Evolutionary conservation across 2,888 invertebrate genomes (phyloP).

Genomic region (Hydriomena furcata): DNA sequence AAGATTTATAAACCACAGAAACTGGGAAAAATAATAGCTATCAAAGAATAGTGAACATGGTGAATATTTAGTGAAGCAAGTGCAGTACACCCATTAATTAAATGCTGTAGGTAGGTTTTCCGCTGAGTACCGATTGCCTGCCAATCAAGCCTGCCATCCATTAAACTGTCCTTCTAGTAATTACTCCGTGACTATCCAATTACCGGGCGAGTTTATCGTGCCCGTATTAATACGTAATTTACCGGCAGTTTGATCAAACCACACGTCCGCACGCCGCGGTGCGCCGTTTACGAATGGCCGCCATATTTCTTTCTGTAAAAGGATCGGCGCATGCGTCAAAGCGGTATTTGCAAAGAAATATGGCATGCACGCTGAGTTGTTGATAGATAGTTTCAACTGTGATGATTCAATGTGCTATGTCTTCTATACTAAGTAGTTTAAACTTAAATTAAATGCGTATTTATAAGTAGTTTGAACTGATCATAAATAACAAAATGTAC

Average conservation of each 20-base stretch:
- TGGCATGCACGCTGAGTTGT: conserved; percentile 14
- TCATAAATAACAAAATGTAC: background rate
- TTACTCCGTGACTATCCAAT: conserved; percentile 33
- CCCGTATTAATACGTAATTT: conserved; percentile 26
- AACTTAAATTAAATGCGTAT: too few relatives aligned
- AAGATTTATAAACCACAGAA: background rate
- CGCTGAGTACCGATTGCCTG: conserved; percentile 2
- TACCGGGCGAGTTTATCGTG: conserved; percentile 27
- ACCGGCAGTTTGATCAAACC: conserved; percentile 21
- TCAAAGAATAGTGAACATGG: too few relatives aligned
- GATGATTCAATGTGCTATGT: conserved; percentile 3
- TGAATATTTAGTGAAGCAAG: too few relatives aligned
- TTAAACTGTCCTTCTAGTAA: conserved; percentile 26
- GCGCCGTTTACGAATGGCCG: conserved; percentile 26
- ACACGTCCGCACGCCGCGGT: conserved; percentile 34
- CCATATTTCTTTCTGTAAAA: conserved; percentile 39
- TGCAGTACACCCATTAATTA: too few relatives aligned
- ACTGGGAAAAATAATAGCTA: background rate
- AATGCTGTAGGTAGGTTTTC: background rate
- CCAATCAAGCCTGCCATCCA: conserved; percentile 26
- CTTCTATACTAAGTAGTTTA: background rate
- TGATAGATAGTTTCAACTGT: conserved; percentile 4
- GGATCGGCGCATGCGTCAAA: conserved; percentile 27
- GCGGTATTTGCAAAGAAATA: conserved; percentile 13
- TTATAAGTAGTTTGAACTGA: too few relatives aligned